Evolutionary conservation across 2,888 invertebrate genomes (phyloP).

Genomic region (Pachycephus smyrnensis): DNA sequence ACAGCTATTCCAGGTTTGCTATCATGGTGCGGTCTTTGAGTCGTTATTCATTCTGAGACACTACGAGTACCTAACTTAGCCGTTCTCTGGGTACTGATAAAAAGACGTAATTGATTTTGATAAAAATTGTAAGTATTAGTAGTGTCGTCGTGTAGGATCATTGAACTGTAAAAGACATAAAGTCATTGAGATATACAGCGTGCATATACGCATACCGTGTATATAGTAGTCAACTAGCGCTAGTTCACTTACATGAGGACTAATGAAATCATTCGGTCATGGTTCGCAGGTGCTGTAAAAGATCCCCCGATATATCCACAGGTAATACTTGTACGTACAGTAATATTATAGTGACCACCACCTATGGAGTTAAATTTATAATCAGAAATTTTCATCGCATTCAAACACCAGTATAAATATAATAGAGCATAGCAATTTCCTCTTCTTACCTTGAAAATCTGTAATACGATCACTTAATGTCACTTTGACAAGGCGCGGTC

Average conservation of each 20-base stretch:
- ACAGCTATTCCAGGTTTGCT: not conserved
- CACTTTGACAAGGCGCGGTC: not conserved
- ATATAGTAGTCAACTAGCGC: not conserved
- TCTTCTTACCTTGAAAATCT: not conserved
- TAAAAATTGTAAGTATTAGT: not conserved
- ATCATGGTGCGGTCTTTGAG: not conserved
- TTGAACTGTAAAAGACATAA: not conserved
- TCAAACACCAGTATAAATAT: not conserved
- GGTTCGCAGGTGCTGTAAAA: not conserved
- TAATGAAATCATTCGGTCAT: not conserved
- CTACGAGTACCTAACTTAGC: not conserved
- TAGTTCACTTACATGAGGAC: not conserved
- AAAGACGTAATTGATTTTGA: not conserved
- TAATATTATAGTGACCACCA: not conserved
- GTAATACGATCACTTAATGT: not conserved
- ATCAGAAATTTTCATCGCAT: not conserved
- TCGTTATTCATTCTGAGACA: not conserved
- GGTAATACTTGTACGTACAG: not conserved
- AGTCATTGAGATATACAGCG: not conserved
- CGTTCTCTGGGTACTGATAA: not conserved
- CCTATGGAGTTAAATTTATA: not conserved
- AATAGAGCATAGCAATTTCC: not conserved
- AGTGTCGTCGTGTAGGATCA: not conserved
- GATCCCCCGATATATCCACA: not conserved
- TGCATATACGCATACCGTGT: not conserved